Evolutionary conservation across 1,140 invertebrate genomes (phyloP).

Genomic region (Drosophila miranda): DNA sequence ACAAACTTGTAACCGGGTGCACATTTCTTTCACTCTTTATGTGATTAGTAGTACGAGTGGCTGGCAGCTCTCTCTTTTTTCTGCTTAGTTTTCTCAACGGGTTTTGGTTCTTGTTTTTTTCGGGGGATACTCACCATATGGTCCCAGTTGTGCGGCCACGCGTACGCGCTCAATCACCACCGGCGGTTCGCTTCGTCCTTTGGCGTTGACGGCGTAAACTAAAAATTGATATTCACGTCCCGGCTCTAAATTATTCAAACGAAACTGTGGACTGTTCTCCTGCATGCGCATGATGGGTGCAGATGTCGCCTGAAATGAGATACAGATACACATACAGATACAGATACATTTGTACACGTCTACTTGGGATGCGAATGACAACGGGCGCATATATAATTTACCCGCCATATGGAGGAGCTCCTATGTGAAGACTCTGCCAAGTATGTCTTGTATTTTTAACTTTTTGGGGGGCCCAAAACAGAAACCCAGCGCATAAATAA

Average conservation of each 20-base stretch:
- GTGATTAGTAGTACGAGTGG: conserved; percentile 48
- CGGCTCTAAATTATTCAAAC: conserved; percentile 86
- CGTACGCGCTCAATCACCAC: conserved; percentile 85
- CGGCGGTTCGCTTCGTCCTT: conserved; percentile 87
- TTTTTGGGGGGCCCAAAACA: conserved; percentile 25
- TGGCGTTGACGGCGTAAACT: conserved; percentile 88
- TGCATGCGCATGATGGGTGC: conserved; percentile 85
- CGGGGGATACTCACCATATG: conserved; percentile 76
- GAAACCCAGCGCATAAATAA: conserved; percentile 68
- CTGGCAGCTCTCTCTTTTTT: conserved; percentile 5
- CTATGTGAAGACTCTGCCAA: conserved; percentile 31
- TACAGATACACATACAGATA: conserved; percentile 22
- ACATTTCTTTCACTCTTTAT: conserved; percentile 70
- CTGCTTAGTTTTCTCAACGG: conserved; percentile 8
- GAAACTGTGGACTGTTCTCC: conserved; percentile 86
- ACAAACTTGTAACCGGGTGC: conserved; percentile 29
- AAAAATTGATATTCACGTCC: conserved; percentile 87
- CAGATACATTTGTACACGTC: conserved; percentile 21
- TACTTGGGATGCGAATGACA: conserved; percentile 25
- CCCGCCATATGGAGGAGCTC: conserved; percentile 45
- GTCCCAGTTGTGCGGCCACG: conserved; percentile 83
- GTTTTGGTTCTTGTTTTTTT: conserved; percentile 4
- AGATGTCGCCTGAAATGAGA: conserved; percentile 80
- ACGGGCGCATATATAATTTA: conserved; percentile 57
- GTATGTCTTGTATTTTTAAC: conserved; percentile 67